Evolutionary conservation across 1,140 invertebrate species (phyloP), one percentile per base, ranked within the genome.

Genomic region (Lucilia cuprina): DNA sequence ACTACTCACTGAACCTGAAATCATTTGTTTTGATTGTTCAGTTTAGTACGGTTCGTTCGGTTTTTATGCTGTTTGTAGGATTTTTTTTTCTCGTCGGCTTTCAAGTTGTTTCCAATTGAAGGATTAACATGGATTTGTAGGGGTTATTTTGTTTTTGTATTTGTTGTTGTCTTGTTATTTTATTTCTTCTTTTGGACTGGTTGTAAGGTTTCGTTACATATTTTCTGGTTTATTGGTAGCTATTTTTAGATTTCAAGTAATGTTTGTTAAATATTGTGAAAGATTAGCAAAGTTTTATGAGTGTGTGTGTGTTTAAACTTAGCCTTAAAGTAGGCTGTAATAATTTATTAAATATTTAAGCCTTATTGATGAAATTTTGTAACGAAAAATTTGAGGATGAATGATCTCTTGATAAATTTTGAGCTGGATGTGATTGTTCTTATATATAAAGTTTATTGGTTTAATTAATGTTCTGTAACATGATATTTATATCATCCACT

Each of bases 1-100:
- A 21, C n/a, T 19, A 70, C 12, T 80, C 77, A 80, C 77, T 80
- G 77, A 80, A 80, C 77, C 77, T 50, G 77, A 80, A 80, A 49
- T 47, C 41, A 80, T 80, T 49, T 50, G 77, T 25, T 80, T 47
- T 80, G 77, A 80, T 80, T 80, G 77, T 49, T 80, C n/a, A 21
- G 41, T 50, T 49, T 41, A 13, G 47, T 19, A 14, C 19, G 77
- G 5, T 21, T 49, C 9, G n/a, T 35, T 9, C 14, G 55, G 7
- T 60, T 17, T 17, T n/a, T n/a, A n/a, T n/a, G n/a, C n/a, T n/a
- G n/a, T n/a, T n/a, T n/a, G n/a, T n/a, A n/a, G n/a, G n/a, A n/a
- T n/a, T 60, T 60, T 60, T 60, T 14, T 60, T 60, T 60, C 8
- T 60, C 3, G 2, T 2, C 14, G 14, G 55, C n/a, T 60, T 60